Evolutionary conservation across 2,888 invertebrate genomes (phyloP).

Genomic region (Pandemis heparana): DNA sequence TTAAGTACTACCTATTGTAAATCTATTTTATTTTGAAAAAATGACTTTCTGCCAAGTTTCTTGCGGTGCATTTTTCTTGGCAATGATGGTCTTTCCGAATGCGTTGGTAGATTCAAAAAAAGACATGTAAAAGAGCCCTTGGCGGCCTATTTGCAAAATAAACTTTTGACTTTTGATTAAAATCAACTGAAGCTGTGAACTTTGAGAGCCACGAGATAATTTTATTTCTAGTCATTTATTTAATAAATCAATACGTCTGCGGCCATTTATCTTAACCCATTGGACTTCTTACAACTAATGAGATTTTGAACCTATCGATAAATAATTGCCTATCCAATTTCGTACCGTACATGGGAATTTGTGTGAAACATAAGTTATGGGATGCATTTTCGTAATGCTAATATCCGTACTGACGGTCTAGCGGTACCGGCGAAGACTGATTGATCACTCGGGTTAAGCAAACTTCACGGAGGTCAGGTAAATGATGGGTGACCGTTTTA

Average conservation of each 20-base stretch:
- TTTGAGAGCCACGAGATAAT: background rate
- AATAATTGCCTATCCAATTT: background rate
- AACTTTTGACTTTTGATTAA: no score
- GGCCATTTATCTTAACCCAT: background rate
- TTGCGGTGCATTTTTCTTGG: no score
- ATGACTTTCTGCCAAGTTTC: no score
- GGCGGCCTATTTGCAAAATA: no score
- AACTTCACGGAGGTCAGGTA: constrained; percentile 29
- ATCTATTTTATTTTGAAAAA: no score
- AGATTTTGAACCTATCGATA: background rate
- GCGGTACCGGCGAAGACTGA: constrained; percentile 27
- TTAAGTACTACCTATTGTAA: no score
- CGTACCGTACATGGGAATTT: background rate
- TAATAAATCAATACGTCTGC: background rate
- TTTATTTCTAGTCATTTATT: background rate
- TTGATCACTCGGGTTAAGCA: constrained; percentile 38
- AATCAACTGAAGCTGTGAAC: background rate
- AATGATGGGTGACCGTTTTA: constrained; percentile 37
- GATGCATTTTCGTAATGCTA: constrained; percentile 15
- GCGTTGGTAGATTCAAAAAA: no score
- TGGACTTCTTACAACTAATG: background rate
- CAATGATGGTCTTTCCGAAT: no score
- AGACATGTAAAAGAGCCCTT: no score
- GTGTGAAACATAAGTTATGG: constrained; percentile 1
- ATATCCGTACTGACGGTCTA: constrained; percentile 15